A percentile compares a stretch with the other conserved stretches of the same genome.
Evolutionary conservation across 2,113 vertebrate genomes (phyloP).

Genomic region (Tapirus terrestris): DNA sequence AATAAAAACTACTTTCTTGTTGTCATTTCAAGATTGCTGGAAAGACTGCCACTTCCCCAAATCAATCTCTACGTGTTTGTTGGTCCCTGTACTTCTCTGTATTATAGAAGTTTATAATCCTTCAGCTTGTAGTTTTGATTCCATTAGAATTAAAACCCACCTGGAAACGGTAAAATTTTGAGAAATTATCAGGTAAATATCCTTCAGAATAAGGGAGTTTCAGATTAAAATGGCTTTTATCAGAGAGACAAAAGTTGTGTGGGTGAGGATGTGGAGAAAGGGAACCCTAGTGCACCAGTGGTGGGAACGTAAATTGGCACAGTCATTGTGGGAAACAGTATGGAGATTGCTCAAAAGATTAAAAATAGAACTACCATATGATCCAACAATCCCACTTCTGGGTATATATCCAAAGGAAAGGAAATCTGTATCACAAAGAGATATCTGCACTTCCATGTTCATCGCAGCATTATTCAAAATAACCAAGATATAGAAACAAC

Average conservation of each 20-base stretch:
- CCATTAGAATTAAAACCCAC: neutral
- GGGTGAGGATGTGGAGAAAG: neutral
- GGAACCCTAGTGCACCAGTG: neutral
- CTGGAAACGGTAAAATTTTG: neutral
- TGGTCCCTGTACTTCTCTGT: neutral
- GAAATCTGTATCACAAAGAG: neutral
- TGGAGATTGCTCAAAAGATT: neutral
- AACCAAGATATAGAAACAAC: neutral
- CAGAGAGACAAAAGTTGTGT: neutral
- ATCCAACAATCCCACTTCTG: neutral
- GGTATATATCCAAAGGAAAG: neutral
- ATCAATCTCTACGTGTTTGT: neutral
- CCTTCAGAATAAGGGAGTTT: neutral
- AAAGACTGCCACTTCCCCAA: neutral
- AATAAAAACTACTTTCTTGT: slow-evolving; percentile 11
- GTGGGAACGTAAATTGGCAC: neutral
- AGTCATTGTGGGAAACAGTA: neutral
- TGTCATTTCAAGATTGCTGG: neutral
- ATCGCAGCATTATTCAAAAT: neutral
- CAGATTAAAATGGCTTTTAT: neutral
- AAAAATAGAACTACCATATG: neutral
- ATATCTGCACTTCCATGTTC: neutral
- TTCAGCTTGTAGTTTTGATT: neutral
- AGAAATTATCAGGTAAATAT: neutral
- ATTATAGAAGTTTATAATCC: neutral